Percentiles rank a stretch among this genome's conserved stretches.
Conservation (phyloP, 2,888 invertebrate genomes). For the Adela reaumurella region DNA sequence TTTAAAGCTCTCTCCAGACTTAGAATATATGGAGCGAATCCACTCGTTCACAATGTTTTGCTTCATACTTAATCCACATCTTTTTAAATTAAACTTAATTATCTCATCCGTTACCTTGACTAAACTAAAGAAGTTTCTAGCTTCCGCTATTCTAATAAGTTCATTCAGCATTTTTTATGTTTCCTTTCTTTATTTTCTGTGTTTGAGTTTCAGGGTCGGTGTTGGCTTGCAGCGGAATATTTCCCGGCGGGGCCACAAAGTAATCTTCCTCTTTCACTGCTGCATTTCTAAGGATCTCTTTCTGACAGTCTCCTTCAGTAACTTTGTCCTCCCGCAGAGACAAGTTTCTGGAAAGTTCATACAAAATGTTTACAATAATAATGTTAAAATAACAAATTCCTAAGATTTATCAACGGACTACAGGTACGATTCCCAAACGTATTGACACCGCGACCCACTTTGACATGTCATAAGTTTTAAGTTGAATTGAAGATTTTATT, state of each 20-base stretch:
- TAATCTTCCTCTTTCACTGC: constrained; percentile 78
- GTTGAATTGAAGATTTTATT: constrained; percentile 3
- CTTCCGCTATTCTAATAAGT: constrained; percentile 23
- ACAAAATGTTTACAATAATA: too few species aligned
- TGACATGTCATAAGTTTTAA: too few species aligned
- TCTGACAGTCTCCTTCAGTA: constrained; percentile 64
- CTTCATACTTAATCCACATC: constrained; percentile 28
- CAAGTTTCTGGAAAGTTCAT: constrained; percentile 61
- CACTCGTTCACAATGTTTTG: constrained; percentile 34
- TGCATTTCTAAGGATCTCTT: constrained; percentile 73
- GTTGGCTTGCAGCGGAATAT: constrained; percentile 64
- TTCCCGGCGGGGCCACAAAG: constrained; percentile 87
- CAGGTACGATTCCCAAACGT: too few species aligned
- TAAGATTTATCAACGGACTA: too few species aligned
- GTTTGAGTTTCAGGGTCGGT: too few species aligned
- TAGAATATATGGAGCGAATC: constrained; percentile 27
- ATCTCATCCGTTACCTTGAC: constrained; percentile 15
- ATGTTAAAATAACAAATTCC: too few species aligned
- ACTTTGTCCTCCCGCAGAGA: constrained; percentile 66
- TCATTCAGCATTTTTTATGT: constrained; percentile 14
- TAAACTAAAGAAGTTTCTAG: constrained; percentile 29
- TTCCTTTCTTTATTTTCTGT: constrained; percentile 13
- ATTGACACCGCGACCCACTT: too few species aligned
- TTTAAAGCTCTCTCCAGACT: constrained; percentile 28
- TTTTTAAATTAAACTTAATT: constrained; percentile 20